These are phyloP conservation scores for Cheilosia scutellata DNA, from an alignment of 2,888 invertebrate genomes.

Conservation along the genomic window DNA sequence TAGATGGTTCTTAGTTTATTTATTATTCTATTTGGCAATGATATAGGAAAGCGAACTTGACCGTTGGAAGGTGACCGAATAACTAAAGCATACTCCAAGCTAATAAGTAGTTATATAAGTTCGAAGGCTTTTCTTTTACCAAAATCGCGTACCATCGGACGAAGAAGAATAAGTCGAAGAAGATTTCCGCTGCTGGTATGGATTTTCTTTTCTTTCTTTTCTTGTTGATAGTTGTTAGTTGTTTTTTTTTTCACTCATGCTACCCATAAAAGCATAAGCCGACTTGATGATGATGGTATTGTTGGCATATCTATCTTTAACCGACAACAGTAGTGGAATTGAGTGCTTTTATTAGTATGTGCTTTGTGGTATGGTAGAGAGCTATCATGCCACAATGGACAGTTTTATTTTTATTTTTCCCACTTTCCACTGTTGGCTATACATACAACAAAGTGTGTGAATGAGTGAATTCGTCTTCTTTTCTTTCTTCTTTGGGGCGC, in stretches of 20 bases:
- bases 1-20: constrained; percentile 32
- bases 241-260: constrained; percentile 57
- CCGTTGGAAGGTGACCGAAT: constrained; percentile 84
- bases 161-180: constrained; percentile 75
- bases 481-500: constrained; percentile 22
- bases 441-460: constrained; percentile 31
- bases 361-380: constrained; percentile 53
- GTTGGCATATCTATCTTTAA: constrained; percentile 58
- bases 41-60: constrained; percentile 82
- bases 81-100: constrained; percentile 83
- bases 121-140: constrained; percentile 81
- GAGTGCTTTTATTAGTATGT: constrained; percentile 68
- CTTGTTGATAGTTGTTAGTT: constrained; percentile 34
- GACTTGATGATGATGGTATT: constrained; percentile 67
- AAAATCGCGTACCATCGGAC: constrained; percentile 67
- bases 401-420: constrained; percentile 48
- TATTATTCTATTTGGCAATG: constrained; percentile 69
- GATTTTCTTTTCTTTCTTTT: constrained; percentile 73
- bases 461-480: constrained; percentile 65
- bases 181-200: constrained; percentile 69
- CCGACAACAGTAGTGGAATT: constrained; percentile 68
- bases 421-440: constrained; percentile 34
- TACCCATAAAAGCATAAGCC: constrained; percentile 72
- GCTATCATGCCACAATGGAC: constrained; percentile 16
- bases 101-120: constrained; percentile 84